Evolutionary conservation across 2,797 vertebrate species (phyloP).

Genomic region (Halcyon chelicuti): DNA sequence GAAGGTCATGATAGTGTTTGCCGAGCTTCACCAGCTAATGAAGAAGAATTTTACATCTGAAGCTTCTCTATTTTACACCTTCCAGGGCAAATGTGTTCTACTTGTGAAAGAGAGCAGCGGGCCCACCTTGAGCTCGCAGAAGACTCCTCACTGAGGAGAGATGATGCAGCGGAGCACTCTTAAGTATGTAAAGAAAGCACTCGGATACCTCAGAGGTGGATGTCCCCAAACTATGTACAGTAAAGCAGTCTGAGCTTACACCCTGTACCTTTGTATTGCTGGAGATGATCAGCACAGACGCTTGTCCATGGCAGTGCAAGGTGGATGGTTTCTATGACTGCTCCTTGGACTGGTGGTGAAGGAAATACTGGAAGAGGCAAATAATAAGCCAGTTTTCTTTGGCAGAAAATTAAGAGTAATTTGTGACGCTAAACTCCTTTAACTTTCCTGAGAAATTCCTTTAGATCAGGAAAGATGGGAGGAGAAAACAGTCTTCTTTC

Average conservation of each 20-base stretch:
- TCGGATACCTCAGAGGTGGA: background rate
- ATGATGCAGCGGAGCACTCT: background rate
- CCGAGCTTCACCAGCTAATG: background rate
- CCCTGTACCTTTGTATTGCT: background rate
- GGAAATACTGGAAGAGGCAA: background rate
- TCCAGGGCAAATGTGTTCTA: fast-evolving
- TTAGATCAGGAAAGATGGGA: background rate
- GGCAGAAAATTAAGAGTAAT: background rate
- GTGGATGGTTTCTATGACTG: background rate
- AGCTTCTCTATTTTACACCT: background rate
- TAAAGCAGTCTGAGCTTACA: background rate
- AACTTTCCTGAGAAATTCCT: background rate
- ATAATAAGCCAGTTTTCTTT: background rate
- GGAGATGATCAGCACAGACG: background rate
- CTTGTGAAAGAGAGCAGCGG: background rate
- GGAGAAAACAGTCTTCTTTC: background rate
- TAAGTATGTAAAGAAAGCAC: background rate
- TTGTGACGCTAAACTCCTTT: background rate
- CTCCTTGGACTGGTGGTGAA: background rate
- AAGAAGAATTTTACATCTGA: constrained; percentile 94
- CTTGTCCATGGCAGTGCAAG: background rate
- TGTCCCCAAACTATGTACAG: background rate
- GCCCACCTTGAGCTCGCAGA: background rate
- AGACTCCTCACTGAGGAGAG: background rate
- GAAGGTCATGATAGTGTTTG: constrained; percentile 3